These are phyloP conservation scores for Zhengitettix transpicula DNA, from an alignment of 2,888 invertebrate species.

Conservation along the genomic window DNA sequence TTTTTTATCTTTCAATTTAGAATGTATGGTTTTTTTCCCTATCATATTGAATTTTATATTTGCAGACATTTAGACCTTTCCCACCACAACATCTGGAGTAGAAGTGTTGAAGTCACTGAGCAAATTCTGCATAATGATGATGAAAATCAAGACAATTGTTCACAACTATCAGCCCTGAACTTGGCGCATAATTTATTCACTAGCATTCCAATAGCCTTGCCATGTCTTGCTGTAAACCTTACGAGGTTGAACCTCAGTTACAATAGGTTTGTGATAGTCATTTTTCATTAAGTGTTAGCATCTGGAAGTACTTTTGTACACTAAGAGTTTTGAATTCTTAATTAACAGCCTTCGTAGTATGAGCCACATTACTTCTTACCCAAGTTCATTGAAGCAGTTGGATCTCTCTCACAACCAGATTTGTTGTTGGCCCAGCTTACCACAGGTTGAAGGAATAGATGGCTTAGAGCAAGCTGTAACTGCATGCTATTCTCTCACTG, in stretches of 20 bases:
- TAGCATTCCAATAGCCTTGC: slow-evolving; percentile 69
- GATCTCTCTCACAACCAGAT: slow-evolving; percentile 88
- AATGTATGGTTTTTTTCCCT: background rate
- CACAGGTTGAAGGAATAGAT: slow-evolving; percentile 34
- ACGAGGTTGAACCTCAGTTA: slow-evolving; percentile 81
- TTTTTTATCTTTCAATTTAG: background rate
- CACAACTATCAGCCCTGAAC: slow-evolving; percentile 59
- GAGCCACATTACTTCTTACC: slow-evolving; percentile 81
- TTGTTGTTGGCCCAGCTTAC: slow-evolving; percentile 71
- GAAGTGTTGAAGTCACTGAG: slow-evolving; percentile 45
- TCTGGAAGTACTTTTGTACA: background rate
- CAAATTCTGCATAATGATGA: slow-evolving; percentile 42
- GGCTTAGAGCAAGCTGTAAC: slow-evolving; percentile 49
- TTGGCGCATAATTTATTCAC: slow-evolving; percentile 82
- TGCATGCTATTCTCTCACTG: slow-evolving; percentile 46
- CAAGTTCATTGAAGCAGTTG: slow-evolving; percentile 72
- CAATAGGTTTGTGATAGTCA: slow-evolving; percentile 38
- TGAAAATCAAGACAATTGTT: slow-evolving; percentile 37
- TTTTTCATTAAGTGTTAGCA: background rate
- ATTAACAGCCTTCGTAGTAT: slow-evolving; percentile 29
- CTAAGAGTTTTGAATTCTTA: background rate
- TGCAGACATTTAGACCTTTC: slow-evolving; percentile 36
- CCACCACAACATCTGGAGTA: slow-evolving; percentile 61
- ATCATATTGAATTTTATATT: background rate
- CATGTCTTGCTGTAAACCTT: slow-evolving; percentile 78